A percentile compares a stretch with the other conserved stretches of the same genome.
Evolutionary conservation across 2,797 vertebrate species (phyloP).

Genomic region (Spinus pinus): DNA sequence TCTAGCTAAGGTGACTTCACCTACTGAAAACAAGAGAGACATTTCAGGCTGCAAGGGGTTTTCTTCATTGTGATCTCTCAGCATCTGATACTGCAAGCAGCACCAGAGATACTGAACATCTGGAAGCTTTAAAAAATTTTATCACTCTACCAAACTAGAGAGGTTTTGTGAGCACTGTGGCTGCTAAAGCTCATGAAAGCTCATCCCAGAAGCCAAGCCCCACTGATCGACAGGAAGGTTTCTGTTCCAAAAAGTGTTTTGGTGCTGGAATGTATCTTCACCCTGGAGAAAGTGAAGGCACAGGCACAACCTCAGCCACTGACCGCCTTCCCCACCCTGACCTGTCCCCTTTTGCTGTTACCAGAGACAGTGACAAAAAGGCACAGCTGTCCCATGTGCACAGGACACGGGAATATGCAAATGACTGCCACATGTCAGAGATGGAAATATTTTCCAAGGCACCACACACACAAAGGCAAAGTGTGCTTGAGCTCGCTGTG

Average conservation of each 20-base stretch:
- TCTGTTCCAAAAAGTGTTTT: not conserved
- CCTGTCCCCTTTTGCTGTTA: fast-evolving
- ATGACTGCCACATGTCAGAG: not conserved
- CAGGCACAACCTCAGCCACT: not conserved
- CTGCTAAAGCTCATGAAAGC: not conserved
- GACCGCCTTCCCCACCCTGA: not conserved
- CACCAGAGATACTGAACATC: not conserved
- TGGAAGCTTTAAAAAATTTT: not conserved
- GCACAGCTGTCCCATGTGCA: fast-evolving
- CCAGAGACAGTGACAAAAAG: fast-evolving
- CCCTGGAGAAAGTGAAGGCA: not conserved
- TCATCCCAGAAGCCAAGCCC: not conserved
- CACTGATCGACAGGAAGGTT: fast-evolving
- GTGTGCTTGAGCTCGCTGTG: not conserved
- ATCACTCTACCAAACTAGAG: not conserved
- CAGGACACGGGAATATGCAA: not conserved
- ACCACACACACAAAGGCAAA: not conserved
- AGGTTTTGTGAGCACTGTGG: not conserved
- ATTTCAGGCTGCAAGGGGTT: not conserved
- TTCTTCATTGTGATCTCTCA: not conserved
- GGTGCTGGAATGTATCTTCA: not conserved
- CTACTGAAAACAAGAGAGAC: not conserved
- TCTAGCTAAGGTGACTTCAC: not conserved
- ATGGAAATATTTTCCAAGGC: not conserved
- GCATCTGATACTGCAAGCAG: not conserved